Percentiles rank a stretch among this genome's conserved stretches.
Conservation (phyloP, 2,888 invertebrate species). For the Philhelius pedissequus region DNA sequence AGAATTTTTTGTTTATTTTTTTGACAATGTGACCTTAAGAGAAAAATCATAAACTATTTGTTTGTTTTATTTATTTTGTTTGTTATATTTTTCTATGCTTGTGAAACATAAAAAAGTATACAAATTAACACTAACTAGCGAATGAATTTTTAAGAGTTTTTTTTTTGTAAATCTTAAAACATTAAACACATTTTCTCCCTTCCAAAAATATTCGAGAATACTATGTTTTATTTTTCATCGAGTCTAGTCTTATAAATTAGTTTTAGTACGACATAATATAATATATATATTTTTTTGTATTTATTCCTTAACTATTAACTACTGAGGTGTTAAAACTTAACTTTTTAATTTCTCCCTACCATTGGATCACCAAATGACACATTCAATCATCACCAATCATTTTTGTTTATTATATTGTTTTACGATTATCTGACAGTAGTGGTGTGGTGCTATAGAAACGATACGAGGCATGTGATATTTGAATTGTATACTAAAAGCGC, state of each 20-base stretch:
- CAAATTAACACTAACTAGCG: conserved; percentile 3
- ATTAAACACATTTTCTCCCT: background rate
- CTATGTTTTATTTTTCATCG: conserved; percentile 10
- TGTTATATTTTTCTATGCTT: conserved; percentile 26
- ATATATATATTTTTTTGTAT: conserved; percentile 3
- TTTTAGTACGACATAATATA: background rate
- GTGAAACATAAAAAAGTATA: background rate
- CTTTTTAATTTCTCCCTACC: background rate
- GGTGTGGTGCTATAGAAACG: conserved; percentile 36
- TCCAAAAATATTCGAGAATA: background rate
- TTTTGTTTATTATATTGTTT: background rate
- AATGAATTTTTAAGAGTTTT: conserved; percentile 16
- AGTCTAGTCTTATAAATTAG: conserved; percentile 54
- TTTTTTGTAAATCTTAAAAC: conserved; percentile 9
- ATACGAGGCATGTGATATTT: conserved; percentile 39
- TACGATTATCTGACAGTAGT: background rate
- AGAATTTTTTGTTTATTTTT: conserved; percentile 29
- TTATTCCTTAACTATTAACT: background rate
- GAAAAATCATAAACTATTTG: conserved; percentile 21
- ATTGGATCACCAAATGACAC: background rate
- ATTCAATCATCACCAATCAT: conserved; percentile 22
- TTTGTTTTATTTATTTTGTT: background rate
- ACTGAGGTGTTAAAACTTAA: conserved; percentile 2
- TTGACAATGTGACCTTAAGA: conserved; percentile 53
- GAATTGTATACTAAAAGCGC: background rate